phyloP scores from a whole-genome alignment of 2,113 vertebrate genomes.

The Azemiops feae region DNA sequence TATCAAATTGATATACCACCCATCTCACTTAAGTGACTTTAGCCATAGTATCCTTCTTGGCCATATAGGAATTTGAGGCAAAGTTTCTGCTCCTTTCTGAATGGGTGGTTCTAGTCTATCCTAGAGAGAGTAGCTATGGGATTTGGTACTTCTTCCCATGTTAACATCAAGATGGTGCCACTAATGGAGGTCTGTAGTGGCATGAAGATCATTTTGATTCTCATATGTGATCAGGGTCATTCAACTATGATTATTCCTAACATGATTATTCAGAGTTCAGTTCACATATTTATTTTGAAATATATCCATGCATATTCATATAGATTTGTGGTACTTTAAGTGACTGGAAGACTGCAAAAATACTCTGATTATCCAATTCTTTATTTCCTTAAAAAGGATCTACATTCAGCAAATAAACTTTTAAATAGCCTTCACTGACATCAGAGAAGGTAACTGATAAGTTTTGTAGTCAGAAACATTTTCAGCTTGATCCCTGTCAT shows the following conservation, averaged over 20 bases:
- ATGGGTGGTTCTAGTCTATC: neutral
- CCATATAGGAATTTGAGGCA: neutral
- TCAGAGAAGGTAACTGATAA: neutral
- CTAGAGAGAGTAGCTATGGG: neutral
- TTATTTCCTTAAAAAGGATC: neutral
- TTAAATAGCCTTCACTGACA: neutral
- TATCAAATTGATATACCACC: no score
- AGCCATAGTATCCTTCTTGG: neutral
- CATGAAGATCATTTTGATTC: neutral
- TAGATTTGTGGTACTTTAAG: neutral
- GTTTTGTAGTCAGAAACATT: neutral
- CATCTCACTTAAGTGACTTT: neutral
- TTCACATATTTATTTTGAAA: neutral
- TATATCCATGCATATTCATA: neutral
- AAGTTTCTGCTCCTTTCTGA: neutral
- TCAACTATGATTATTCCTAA: neutral
- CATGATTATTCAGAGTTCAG: neutral
- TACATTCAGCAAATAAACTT: neutral
- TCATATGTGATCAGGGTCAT: neutral
- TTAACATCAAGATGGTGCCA: neutral
- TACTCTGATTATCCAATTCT: neutral
- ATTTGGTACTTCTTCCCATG: neutral
- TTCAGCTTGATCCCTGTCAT: neutral
- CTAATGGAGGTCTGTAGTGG: neutral
- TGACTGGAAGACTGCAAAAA: neutral